Evolutionary conservation across 2,797 vertebrate genomes (phyloP).

Genomic region (Dromococcyx pavoninus): DNA sequence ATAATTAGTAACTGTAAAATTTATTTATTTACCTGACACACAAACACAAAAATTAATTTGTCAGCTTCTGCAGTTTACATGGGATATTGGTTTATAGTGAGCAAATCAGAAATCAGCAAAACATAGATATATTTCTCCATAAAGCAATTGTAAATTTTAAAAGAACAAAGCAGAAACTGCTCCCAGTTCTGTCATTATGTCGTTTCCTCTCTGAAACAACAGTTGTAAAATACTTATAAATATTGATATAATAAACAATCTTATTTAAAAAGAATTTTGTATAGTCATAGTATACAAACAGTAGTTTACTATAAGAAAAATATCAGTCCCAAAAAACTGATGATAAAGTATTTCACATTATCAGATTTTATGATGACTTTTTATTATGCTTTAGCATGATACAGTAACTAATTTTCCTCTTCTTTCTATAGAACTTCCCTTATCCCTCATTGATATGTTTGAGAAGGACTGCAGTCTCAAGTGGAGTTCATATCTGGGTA

Average conservation of each 20-base stretch:
- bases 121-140: neutral
- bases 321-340: neutral
- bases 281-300: neutral
- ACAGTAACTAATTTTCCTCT: neutral
- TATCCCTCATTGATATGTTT: neutral
- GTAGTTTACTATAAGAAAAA: neutral
- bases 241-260: neutral
- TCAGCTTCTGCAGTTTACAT: neutral
- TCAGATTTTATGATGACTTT: neutral
- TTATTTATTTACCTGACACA: conserved; percentile 49
- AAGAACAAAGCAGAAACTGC: neutral
- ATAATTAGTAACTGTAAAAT: conserved; percentile 56
- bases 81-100: neutral
- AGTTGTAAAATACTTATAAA: neutral
- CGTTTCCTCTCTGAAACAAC: neutral
- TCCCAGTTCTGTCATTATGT: neutral
- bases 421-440: neutral
- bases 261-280: neutral
- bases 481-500: neutral
- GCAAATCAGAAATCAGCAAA: neutral
- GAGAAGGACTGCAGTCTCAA: neutral
- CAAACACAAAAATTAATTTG: conserved; percentile 31
- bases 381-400: neutral
- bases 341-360: neutral
- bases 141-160: neutral